phyloP scores from a whole-genome alignment of 2,797 vertebrate genomes.

The Perodicticus potto region DNA sequence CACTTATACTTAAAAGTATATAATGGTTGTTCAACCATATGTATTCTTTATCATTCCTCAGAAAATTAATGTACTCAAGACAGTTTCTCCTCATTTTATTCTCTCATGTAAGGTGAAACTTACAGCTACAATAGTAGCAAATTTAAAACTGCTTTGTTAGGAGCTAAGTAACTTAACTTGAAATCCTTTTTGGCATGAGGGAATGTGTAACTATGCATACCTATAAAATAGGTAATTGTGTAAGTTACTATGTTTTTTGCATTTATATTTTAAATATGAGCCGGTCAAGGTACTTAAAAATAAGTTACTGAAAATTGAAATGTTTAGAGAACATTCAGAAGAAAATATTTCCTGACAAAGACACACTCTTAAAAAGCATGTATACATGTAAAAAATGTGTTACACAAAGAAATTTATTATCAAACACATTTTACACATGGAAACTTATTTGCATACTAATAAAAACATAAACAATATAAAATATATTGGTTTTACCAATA shows the following conservation, averaged over 20 bases:
- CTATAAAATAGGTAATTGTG: neutral
- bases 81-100: neutral
- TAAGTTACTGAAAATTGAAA: neutral
- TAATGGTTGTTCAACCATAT: neutral
- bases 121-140: neutral
- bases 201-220: neutral
- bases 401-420: neutral
- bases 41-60: neutral
- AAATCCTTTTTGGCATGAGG: neutral
- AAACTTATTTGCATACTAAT: neutral
- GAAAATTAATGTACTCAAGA: neutral
- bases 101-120: neutral
- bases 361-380: neutral
- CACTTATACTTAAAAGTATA: neutral
- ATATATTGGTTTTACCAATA: too few species aligned
- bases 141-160: constrained; percentile 17
- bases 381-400: neutral
- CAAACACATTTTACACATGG: neutral
- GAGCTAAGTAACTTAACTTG: neutral
- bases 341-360: constrained; percentile 10
- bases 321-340: neutral
- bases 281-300: neutral
- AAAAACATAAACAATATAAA: neutral
- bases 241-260: neutral
- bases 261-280: constrained; percentile 11